These are phyloP conservation scores for Notarius quadriscutis DNA, from an alignment of 2,113 vertebrate genomes.

Conservation along the genomic window DNA sequence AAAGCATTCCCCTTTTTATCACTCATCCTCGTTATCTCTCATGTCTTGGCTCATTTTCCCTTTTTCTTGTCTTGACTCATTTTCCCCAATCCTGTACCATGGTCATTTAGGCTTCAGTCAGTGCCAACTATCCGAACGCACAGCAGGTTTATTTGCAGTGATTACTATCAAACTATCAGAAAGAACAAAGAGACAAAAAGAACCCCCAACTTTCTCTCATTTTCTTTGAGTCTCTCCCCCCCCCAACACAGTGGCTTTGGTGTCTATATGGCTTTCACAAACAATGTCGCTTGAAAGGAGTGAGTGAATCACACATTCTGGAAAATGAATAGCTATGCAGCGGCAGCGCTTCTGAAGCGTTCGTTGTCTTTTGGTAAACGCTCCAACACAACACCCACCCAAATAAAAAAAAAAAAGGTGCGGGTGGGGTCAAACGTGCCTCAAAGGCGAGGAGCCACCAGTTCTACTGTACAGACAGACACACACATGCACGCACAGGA, in stretches of 20 bases:
- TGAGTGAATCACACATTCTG: slow-evolving; percentile 29
- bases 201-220: slow-evolving; percentile 27
- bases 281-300: slow-evolving; percentile 54
- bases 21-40: background rate
- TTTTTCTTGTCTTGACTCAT: slow-evolving; percentile 1
- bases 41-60: background rate
- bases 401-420: slow-evolving; percentile 36
- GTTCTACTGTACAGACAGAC: slow-evolving; percentile 25
- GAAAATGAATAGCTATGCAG: slow-evolving; percentile 44
- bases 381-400: slow-evolving; percentile 40
- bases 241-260: slow-evolving; percentile 17
- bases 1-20: slow-evolving; percentile 21
- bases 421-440: slow-evolving; percentile 47
- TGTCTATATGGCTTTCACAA: slow-evolving; percentile 46
- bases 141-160: slow-evolving; percentile 46
- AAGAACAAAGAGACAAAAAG: slow-evolving; percentile 24
- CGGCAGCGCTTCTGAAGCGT: slow-evolving; percentile 41
- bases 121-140: background rate
- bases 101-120: slow-evolving; percentile 18
- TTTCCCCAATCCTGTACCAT: slow-evolving; percentile 13
- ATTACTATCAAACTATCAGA: slow-evolving; percentile 47
- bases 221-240: slow-evolving; percentile 3
- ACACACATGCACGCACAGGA: slow-evolving; percentile 13
- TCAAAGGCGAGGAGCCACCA: slow-evolving; percentile 41
- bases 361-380: slow-evolving; percentile 43